Percentiles rank a stretch among this genome's conserved stretches.
These are phyloP conservation scores for Mythimna albipuncta DNA, from an alignment of 2,888 invertebrate genomes.

Conservation along the genomic window DNA sequence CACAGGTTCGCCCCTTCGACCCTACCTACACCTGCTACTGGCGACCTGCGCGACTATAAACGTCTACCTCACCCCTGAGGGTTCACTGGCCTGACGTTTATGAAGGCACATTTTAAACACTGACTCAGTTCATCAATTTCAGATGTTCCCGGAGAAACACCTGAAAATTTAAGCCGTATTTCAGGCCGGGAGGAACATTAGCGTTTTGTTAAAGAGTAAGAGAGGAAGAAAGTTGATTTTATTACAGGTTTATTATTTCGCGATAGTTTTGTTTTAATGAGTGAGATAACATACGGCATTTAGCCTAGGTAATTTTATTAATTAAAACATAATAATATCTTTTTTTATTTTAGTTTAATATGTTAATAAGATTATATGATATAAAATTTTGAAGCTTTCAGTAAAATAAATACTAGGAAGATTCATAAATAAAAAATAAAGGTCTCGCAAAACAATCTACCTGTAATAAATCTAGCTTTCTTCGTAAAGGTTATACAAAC, in stretches of 20 bases:
- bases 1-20: slow-evolving; percentile 42
- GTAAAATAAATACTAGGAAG: not conserved
- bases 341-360: too few relatives aligned
- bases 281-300: not conserved
- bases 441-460: slow-evolving; percentile 27
- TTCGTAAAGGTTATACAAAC: slow-evolving; percentile 26
- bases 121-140: slow-evolving; percentile 47
- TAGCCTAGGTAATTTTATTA: too few relatives aligned
- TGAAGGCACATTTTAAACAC: slow-evolving; percentile 62
- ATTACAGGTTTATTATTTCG: slow-evolving; percentile 37
- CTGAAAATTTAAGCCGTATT: slow-evolving; percentile 53
- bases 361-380: too few relatives aligned
- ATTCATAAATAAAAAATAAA: too few relatives aligned
- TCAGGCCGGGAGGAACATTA: slow-evolving; percentile 57
- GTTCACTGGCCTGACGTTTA: slow-evolving; percentile 48
- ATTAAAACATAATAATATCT: too few relatives aligned
- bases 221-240: slow-evolving; percentile 19
- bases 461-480: slow-evolving; percentile 34
- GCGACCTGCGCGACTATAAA: slow-evolving; percentile 48
- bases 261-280: not conserved
- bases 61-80: slow-evolving; percentile 43
- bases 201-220: slow-evolving; percentile 1
- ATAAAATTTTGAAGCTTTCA: not conserved
- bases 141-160: slow-evolving; percentile 55
- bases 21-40: slow-evolving; percentile 35